Base-by-base conservation (phyloP, 2,888 invertebrate species). In the Priapulus caudatus region DNA sequence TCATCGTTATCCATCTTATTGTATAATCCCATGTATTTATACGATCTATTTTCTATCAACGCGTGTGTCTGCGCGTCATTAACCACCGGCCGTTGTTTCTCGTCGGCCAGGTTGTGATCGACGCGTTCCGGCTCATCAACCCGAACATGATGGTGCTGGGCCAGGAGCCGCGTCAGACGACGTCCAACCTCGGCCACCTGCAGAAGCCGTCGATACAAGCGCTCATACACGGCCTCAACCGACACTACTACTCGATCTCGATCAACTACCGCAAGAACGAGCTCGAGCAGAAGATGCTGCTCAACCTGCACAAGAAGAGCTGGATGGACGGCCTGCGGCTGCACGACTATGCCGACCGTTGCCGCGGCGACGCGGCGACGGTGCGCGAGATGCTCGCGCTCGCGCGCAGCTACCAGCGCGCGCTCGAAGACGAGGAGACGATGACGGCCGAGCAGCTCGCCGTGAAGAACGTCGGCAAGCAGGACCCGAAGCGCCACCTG, bases 211-310 rank as follows among this genome's bases (percentile, higher is more conserved):
- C 95, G 1, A 97, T 99, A 54, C 68, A 95, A 80, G 98, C 98
- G 24, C 77, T 99, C 54, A 98, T 99, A 63, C 98, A 98, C 67
- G 98, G 98, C 15, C 78, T 98, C 22, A 98, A 98, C 73, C 82
- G 98, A 58, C 97, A 98, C 74, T 98, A 98, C 70, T 98, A 98
- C 73, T 97, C 97, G 44, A 97, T 98, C 69, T 93, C 95, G 71
- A 99, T 98, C 72, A 97, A 97, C 73, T 99, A 98, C 74, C 81
- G 95, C 61, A 98, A 97, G 75, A 97, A 98, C 73, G 93, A 97
- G 72, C 74, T 97, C 57, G 98, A 98, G 73, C 97, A 98, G 71
- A 97, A 97, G 77, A 99, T 99, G 98, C 75, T 98, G 56, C 74
- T 98, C 54, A 98, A 98, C 75, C 77, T 98, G 60, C 93, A 99